Base-by-base conservation (phyloP, 2,113 vertebrate species). In the Podarcis cretensis region DNA sequence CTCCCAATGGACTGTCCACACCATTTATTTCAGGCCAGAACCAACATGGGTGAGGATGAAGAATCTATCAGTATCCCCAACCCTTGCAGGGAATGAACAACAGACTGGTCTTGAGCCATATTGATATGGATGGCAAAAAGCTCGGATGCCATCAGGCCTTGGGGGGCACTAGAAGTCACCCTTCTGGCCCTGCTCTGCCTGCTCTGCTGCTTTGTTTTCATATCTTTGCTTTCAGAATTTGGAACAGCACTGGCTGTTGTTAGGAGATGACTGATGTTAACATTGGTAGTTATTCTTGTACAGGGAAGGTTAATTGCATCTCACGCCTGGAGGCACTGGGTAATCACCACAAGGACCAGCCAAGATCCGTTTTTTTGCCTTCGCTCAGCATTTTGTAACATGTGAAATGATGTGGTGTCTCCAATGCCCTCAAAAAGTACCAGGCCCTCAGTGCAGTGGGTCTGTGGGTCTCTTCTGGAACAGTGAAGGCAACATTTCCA, bases 221-320 rank as follows among this genome's bases (percentile, higher is more conserved):
- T 10, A 0, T 23, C 89, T 87, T 59, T 59, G 0, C 32, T 48
- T 83, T 59, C 48, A 81, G 54, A 79, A 54, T 89, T 93, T 43
- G 87, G 40, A 63, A 87, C 87, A 81, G 68, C 63, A 82, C 87
- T 66, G 86, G 86, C 1, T 37, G 84, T 89, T 90, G 93, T 94
- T 87, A 74, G 25, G 79, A 63, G 57, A 77, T 89, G 93, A 92
- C 93, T 90, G 84, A 96, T 95, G 87, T 86, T 87, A 92, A 86
- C 93, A 73, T 25, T 30, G 91, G 89, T 94, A 87, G 92, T 93
- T 93, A 88, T 92, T 95, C 93, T 94, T 95, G 94, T 94, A 87
- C 81, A 81, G 91, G 92, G 93, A 94, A 95, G 92, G 95, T 96
- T 96, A 96, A 95, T 95, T 95, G 93, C 8, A 1, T 95, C 94